Evolutionary conservation across 1,140 invertebrate species (phyloP), one percentile per base, ranked within the genome.

Genomic region (Vanessa tameamea): DNA sequence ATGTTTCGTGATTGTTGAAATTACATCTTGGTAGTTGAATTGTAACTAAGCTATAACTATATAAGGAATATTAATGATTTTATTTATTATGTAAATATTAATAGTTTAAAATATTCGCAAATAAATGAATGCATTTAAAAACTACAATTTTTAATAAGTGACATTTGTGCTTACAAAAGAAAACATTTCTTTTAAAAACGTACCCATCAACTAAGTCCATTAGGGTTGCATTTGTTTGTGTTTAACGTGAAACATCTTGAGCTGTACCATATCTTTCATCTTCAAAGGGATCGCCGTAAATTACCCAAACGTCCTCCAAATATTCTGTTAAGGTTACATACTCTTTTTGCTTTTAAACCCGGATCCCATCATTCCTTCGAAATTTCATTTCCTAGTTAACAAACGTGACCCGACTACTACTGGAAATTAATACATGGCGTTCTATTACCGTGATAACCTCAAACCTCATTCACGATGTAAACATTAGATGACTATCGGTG

Each of bases 401-500:
- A 48, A 68, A 69, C 72, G 75, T 79, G 72, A 79, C 78, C 47
- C 48, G 66, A 71, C 69, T 73, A 69, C 72, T 51, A 50, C 51
- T 70, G 65, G 37, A 69, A 73, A 78, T 78, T 57, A 78, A 76
- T 77, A 77, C 59, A 65, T 70, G 47, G 31, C 55, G 68, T 68
- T 59, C 68, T 70, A 79, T 79, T 69, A 77, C 76, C 67, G 59
- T 71, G 72, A 79, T 79, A 79, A 79, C 78, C 78, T 77, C 78
- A 75, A 75, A 76, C 75, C 72, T 70, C 76, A 69, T 47, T 63
- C 75, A 76, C 63, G 53, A 72, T 74, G 53, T 73, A 70, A 71
- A 79, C 78, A 75, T 74, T 66, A 75, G 78, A 79, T 79, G 72
- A 73, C 68, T 79, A 79, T 79, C 78, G 72, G 64, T 75, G 69